phyloP scores from a whole-genome alignment of 2,888 invertebrate genomes.

The Tineola bisselliella region DNA sequence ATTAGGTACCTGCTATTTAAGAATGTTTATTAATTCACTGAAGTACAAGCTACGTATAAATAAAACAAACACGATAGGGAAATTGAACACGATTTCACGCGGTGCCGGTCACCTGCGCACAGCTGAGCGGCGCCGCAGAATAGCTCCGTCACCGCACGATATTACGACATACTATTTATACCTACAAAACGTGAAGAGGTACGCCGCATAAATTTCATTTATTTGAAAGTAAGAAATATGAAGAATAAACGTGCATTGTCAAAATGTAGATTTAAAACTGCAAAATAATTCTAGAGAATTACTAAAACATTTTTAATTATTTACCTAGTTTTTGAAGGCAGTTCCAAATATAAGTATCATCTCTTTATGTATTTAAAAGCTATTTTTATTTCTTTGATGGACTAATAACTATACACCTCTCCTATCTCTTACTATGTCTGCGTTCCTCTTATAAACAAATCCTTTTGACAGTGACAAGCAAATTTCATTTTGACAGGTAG shows the following conservation, averaged over 20 bases:
- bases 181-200: constrained; percentile 4
- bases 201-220: neutral
- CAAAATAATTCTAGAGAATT: neutral
- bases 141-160: neutral
- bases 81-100: neutral
- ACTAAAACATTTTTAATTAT: neutral
- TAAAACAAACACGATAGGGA: neutral
- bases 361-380: neutral
- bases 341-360: neutral
- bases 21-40: neutral
- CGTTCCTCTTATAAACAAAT: neutral
- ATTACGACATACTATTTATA: constrained; percentile 13
- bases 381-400: constrained; percentile 4
- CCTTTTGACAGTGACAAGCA: neutral
- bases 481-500: neutral
- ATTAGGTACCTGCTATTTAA: neutral
- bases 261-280: neutral
- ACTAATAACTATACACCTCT: neutral
- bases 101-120: constrained; percentile 7
- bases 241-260: constrained; percentile 12
- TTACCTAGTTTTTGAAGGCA: neutral
- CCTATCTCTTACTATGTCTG: too few species aligned
- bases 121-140: neutral
- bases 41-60: neutral
- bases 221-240: neutral